Evolutionary conservation across 2,888 invertebrate genomes (phyloP), one percentile per base, ranked within the genome.

Genomic region (Plagodis dolabraria): DNA sequence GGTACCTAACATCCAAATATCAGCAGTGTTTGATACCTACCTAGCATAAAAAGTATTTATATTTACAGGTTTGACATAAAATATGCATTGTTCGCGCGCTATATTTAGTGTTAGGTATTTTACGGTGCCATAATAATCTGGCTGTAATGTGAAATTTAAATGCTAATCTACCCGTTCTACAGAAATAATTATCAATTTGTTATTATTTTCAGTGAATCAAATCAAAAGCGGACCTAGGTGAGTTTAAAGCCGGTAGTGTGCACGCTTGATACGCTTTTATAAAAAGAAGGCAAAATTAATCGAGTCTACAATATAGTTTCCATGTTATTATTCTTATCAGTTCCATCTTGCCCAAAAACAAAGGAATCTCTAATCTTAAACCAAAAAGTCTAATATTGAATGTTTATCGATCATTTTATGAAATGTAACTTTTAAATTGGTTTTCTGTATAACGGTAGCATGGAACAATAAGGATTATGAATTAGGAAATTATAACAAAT

Each of bases 171-270:
- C 22, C 6, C 43, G 11, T 10, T 9, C 9, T 5, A n/a, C 40
- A 42, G 36, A 56, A 53, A 76, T 79, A 80, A 79, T 70, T 47
- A 38, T 6, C 11, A 64, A 57, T 74, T 74, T 77, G 83, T 83
- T 22, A 75, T 89, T 87, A 83, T 86, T 91, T 91, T 86, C 91
- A 90, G 91, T 91, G 91, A 83, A 87, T 87, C 90, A 89, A 81
- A 85, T 81, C 86, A 90, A 87, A 86, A 80, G 79, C 68, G 89
- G 91, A 85, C 66, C 82, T 82, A 85, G 91, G 91, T 91, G 85
- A 90, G 91, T 91, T 68, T 74, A 69, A 76, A 72, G 66, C 69
- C 65, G 55, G 77, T 82, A 82, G 79, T 77, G 76, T 75, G 80
- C 78, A 79, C 78, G 69, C 74, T 74, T 74, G 74, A 72, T 75